Evolutionary conservation across 2,888 invertebrate genomes (phyloP).

Genomic region (Oxyscelio sp.): DNA sequence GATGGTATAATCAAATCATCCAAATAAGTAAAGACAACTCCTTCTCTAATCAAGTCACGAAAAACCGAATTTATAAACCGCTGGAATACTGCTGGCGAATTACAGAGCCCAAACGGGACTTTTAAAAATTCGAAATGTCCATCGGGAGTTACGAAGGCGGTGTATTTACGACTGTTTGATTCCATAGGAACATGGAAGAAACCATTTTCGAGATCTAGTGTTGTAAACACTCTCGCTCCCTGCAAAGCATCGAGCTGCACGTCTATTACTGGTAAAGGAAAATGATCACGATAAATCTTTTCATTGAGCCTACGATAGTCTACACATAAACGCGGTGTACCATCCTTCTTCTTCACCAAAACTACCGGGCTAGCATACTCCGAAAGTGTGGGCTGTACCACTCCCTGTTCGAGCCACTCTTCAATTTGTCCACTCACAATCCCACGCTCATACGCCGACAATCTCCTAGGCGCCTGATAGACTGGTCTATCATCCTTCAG

Average conservation of each 20-base stretch:
- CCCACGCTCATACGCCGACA: slow-evolving; percentile 76
- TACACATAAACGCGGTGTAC: background rate
- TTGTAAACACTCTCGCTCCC: slow-evolving; percentile 3
- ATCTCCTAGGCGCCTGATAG: slow-evolving; percentile 75
- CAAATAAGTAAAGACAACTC: slow-evolving; percentile 61
- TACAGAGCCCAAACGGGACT: too few relatives aligned
- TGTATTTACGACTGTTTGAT: slow-evolving; percentile 72
- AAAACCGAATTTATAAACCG: slow-evolving; percentile 73
- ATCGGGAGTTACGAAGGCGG: slow-evolving; percentile 76
- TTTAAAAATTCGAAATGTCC: slow-evolving; percentile 78
- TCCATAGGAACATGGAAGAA: too few relatives aligned
- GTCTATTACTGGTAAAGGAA: slow-evolving; percentile 78
- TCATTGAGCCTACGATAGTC: slow-evolving; percentile 54
- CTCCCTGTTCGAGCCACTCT: slow-evolving; percentile 80
- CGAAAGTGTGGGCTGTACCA: slow-evolving; percentile 80
- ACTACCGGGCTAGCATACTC: slow-evolving; percentile 83
- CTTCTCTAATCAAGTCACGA: slow-evolving; percentile 55
- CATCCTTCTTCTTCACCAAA: too few relatives aligned
- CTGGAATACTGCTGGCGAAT: slow-evolving; percentile 75
- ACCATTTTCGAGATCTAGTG: too few relatives aligned
- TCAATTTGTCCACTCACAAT: slow-evolving; percentile 80
- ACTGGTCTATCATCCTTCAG: slow-evolving; percentile 81
- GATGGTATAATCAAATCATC: slow-evolving; percentile 47
- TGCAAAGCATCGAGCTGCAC: background rate
- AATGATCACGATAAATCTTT: slow-evolving; percentile 80